A percentile compares a stretch with the other conserved stretches of the same genome.
Conservation (phyloP, 37 sponge, comb jelly and placozoan genomes). For the Agelas oroides region DNA sequence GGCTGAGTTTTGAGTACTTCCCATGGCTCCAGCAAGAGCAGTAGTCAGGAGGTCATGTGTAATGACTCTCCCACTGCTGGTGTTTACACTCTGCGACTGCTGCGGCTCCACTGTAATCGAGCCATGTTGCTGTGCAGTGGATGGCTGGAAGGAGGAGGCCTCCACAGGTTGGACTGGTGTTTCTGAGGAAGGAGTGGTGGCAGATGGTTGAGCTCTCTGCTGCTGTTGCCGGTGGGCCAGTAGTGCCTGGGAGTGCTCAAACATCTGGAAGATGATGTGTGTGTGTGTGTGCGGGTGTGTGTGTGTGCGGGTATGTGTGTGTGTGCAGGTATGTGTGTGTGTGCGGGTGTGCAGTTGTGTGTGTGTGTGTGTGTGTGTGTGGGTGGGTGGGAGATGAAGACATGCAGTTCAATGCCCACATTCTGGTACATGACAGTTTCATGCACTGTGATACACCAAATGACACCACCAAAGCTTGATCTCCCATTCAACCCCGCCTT, state of each 20-base stretch:
- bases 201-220: constrained; percentile 9
- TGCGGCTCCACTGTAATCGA: not conserved
- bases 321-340: no score
- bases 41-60: constrained; percentile 11
- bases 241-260: constrained; percentile 73
- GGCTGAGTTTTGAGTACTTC: not conserved
- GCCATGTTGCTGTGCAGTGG: not conserved
- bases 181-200: not conserved
- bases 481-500: no score
- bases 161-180: not conserved
- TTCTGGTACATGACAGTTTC: no score
- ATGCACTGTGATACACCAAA: no score
- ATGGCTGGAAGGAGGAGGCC: not conserved
- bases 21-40: constrained; percentile 41
- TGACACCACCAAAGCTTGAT: no score
- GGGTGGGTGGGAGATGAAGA: no score
- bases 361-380: no score
- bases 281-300: no score
- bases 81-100: no score
- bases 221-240: constrained; percentile 61
- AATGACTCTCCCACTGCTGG: not conserved
- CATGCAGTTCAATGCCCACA: no score
- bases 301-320: no score
- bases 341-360: no score
- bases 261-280: constrained; percentile 77